A percentile compares a stretch with the other conserved stretches of the same genome.
These are phyloP conservation scores for Alligator mississippiensis DNA, from an alignment of 2,113 vertebrate species.

Conservation along the genomic window DNA sequence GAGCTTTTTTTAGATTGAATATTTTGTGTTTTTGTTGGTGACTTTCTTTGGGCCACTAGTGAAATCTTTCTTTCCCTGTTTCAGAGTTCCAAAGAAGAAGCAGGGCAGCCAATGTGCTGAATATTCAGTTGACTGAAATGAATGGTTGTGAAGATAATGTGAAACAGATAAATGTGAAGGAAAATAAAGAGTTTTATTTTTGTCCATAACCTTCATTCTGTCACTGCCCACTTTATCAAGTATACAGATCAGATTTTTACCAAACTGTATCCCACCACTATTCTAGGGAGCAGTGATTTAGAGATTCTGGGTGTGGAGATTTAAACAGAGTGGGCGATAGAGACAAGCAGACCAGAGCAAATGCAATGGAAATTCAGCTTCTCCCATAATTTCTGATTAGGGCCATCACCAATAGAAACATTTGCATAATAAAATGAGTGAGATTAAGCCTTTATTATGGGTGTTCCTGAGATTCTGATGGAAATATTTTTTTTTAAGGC, in stretches of 20 bases:
- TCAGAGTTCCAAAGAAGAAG: not conserved
- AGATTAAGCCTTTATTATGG: conserved; percentile 4
- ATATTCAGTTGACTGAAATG: not conserved
- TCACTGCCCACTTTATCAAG: conserved; percentile 19
- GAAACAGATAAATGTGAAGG: conserved; percentile 5
- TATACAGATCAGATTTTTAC: not conserved
- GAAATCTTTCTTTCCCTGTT: not conserved
- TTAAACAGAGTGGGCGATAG: conserved; percentile 1
- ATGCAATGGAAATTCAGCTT: not conserved
- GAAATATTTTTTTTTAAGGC: conserved; percentile 3
- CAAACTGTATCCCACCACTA: not conserved
- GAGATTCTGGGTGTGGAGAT: not conserved
- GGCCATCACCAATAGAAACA: not conserved
- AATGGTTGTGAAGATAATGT: not conserved
- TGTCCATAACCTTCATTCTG: not conserved
- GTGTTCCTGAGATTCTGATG: not conserved
- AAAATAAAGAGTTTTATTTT: not conserved
- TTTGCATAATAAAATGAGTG: conserved; percentile 12
- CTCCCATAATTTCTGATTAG: not conserved
- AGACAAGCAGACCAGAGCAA: conserved; percentile 19
- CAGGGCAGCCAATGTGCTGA: not conserved
- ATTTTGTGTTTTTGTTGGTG: not conserved
- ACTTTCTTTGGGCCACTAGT: not conserved
- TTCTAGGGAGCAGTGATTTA: conserved; percentile 11
- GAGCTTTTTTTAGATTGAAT: not conserved